Conservation (phyloP, 2,113 vertebrate species). For the Gallinago media region DNA sequence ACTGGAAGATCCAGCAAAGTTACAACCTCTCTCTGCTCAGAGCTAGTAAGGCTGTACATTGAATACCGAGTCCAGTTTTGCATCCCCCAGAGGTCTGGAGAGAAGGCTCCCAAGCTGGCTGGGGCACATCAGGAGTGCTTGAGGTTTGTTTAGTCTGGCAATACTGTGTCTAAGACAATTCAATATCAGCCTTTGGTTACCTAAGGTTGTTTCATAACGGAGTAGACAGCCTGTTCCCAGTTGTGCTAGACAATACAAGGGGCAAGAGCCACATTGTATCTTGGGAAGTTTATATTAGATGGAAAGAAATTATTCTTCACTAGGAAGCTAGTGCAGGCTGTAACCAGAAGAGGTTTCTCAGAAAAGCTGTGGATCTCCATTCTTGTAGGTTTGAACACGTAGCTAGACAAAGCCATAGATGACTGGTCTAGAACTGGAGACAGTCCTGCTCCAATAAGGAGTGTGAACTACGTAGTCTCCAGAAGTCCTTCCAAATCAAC, state of each 20-base stretch:
- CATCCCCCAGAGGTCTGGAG: not conserved
- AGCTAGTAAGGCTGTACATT: not conserved
- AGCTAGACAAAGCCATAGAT: not conserved
- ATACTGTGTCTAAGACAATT: not conserved
- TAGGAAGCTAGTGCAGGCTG: not conserved
- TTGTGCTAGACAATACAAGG: not conserved
- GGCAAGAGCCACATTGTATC: not conserved
- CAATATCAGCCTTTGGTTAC: not conserved
- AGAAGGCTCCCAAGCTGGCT: not conserved
- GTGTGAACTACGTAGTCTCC: not conserved
- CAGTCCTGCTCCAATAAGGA: not conserved
- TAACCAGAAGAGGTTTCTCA: not conserved
- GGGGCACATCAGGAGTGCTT: fast-evolving
- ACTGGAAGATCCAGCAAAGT: not conserved
- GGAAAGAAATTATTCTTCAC: not conserved
- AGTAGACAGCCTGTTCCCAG: not conserved
- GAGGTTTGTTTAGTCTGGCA: not conserved
- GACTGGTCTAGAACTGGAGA: not conserved
- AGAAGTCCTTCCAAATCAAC: not conserved
- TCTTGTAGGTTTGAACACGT: not conserved
- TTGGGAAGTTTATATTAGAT: not conserved
- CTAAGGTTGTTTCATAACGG: not conserved
- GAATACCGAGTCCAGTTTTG: not conserved
- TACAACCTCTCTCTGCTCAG: not conserved
- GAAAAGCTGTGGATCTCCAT: not conserved